Evolutionary conservation across 2,113 vertebrate species (phyloP).

Genomic region (Thamnophis sirtalis): DNA sequence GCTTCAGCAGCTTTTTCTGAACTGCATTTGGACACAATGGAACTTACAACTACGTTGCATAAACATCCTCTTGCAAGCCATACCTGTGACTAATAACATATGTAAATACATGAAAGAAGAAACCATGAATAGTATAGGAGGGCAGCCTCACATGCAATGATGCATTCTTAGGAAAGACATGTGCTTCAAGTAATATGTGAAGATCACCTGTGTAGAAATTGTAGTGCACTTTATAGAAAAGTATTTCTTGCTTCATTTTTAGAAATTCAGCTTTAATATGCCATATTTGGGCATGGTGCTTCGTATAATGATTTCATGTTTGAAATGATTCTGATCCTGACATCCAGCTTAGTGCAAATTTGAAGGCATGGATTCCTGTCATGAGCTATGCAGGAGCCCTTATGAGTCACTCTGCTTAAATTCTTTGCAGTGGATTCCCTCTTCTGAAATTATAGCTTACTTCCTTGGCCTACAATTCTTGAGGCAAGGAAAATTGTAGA

Average conservation of each 20-base stretch:
- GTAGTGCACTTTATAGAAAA: background rate
- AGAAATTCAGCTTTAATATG: background rate
- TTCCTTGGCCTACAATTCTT: background rate
- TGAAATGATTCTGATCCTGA: background rate
- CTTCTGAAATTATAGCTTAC: background rate
- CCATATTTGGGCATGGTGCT: background rate
- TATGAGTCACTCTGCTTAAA: background rate
- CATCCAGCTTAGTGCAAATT: background rate
- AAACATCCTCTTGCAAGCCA: background rate
- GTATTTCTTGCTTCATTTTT: background rate
- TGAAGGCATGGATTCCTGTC: background rate
- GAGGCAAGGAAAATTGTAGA: background rate
- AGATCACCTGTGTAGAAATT: background rate
- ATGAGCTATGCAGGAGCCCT: background rate
- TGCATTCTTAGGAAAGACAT: background rate
- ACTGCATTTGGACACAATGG: background rate
- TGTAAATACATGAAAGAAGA: background rate
- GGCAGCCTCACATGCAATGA: background rate
- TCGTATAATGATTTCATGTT: background rate
- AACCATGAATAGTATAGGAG: background rate
- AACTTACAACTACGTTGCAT: background rate
- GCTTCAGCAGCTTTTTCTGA: background rate
- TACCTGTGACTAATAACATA: background rate
- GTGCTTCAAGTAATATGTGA: background rate
- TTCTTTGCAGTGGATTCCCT: background rate